phyloP scores from a whole-genome alignment of 1,140 invertebrate species.

The Drosophila setifemur region DNA sequence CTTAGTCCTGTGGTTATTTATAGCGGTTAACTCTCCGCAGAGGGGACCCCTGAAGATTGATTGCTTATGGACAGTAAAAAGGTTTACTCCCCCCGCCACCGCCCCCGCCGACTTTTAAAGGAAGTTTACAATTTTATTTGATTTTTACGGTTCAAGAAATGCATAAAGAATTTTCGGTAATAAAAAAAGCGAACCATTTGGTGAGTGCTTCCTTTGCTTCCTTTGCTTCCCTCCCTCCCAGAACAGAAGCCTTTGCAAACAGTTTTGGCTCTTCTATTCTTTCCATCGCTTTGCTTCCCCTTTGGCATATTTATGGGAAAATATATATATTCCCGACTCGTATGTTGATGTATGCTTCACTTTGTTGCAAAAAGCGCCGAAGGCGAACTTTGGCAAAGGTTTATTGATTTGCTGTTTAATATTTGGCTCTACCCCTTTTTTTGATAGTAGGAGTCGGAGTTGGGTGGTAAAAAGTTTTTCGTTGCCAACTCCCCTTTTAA shows the following conservation, averaged over 20 bases:
- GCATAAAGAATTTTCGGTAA: background rate
- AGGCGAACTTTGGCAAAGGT: background rate
- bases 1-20: conserved; percentile 54
- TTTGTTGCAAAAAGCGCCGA: background rate
- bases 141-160: conserved; percentile 34
- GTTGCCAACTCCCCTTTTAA: conserved; percentile 24
- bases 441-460: background rate
- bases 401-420: conserved; percentile 30
- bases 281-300: background rate
- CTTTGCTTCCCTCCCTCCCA: too few species aligned
- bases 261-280: conserved; percentile 23
- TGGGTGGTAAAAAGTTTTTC: conserved; percentile 6
- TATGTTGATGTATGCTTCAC: conserved; percentile 10
- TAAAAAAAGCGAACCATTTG: conserved; percentile 17
- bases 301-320: background rate
- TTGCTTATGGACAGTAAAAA: conserved; percentile 37
- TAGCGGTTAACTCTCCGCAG: conserved; percentile 24
- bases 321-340: background rate
- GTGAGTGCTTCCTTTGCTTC: background rate
- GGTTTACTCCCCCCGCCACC: too few species aligned
- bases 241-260: conserved; percentile 5
- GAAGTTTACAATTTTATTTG: conserved; percentile 46
- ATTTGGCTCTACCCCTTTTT: conserved; percentile 12
- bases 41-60: conserved; percentile 21
- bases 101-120: conserved; percentile 3